Conservation (phyloP, 2,113 vertebrate genomes). For the Notothenia coriiceps region DNA sequence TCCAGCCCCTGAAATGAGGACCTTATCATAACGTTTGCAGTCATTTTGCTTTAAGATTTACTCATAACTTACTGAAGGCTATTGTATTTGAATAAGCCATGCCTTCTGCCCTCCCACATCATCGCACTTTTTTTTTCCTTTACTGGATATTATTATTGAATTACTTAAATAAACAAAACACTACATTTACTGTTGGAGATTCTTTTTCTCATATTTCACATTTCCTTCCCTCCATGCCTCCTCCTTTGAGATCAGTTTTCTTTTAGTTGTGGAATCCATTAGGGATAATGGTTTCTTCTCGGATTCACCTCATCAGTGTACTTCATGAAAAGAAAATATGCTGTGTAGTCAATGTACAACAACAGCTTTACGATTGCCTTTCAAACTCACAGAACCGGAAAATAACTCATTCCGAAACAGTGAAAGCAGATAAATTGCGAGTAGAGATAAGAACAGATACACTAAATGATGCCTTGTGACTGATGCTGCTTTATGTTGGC, state of each 20-base stretch:
- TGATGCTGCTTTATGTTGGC: conserved; percentile 12
- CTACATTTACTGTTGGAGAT: neutral
- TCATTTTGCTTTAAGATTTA: too few species aligned
- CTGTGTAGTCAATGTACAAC: neutral
- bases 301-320: conserved; percentile 17
- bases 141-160: too few species aligned
- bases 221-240: neutral
- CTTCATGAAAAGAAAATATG: conserved; percentile 11
- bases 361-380: conserved; percentile 9
- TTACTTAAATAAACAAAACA: neutral
- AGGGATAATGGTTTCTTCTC: conserved; percentile 16
- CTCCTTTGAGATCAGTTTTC: conserved; percentile 3
- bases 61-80: too few species aligned
- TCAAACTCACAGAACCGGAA: neutral
- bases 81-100: too few species aligned
- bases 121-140: too few species aligned
- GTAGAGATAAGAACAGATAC: neutral
- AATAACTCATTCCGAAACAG: neutral
- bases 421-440: conserved; percentile 11
- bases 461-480: conserved; percentile 7
- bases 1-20: too few species aligned
- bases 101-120: too few species aligned
- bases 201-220: neutral
- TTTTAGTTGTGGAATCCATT: conserved; percentile 1
- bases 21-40: too few species aligned